A percentile compares a stretch with the other conserved stretches of the same genome.
phyloP scores from a whole-genome alignment of 2,113 vertebrate species.

The Chinchilla lanigera region DNA sequence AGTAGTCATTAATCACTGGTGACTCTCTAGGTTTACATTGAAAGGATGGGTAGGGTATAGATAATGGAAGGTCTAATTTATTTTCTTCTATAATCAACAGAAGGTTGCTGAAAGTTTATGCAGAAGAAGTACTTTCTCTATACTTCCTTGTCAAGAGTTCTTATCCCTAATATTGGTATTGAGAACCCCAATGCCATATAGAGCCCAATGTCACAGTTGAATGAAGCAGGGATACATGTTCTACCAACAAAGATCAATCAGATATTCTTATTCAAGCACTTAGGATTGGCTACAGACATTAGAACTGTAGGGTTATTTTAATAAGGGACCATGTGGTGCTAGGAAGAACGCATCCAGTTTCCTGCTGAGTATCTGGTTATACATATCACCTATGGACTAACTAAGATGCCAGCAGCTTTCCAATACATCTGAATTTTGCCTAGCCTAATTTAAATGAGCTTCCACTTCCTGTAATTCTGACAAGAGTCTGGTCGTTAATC shows the following conservation, averaged over 20 bases:
- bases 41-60: not conserved
- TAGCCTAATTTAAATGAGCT: conserved; percentile 25
- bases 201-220: not conserved
- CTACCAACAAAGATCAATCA: not conserved
- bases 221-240: not conserved
- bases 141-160: not conserved
- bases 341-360: not conserved
- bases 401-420: not conserved
- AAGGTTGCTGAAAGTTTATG: conserved; percentile 9
- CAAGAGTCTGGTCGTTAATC: not conserved
- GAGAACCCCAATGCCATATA: not conserved
- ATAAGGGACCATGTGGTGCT: not conserved
- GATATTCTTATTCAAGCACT: conserved; percentile 31
- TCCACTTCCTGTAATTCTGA: conserved; percentile 8
- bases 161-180: not conserved
- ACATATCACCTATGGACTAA: not conserved
- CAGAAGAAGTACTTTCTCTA: not conserved
- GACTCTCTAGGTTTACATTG: conserved; percentile 22
- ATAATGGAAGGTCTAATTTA: not conserved
- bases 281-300: not conserved
- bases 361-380: not conserved
- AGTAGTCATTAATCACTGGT: not conserved
- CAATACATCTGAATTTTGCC: conserved; percentile 43
- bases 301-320: not conserved
- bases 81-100: not conserved